Percentiles rank a stretch among this genome's conserved stretches.
phyloP scores from a whole-genome alignment of 2,888 invertebrate genomes.

The Stictocephala bisonia region DNA sequence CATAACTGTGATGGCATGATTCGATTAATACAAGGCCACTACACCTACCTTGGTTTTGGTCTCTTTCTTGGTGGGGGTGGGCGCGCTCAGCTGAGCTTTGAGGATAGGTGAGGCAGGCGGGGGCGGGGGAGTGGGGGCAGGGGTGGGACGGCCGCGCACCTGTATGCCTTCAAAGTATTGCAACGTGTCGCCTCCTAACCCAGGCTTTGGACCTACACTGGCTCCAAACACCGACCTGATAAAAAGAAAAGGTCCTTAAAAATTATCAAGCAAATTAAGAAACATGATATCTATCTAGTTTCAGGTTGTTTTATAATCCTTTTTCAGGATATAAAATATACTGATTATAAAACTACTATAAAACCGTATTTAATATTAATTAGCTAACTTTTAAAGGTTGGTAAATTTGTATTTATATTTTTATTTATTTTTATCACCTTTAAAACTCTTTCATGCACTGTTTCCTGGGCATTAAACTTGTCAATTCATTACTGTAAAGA shows the following conservation, averaged over 20 bases:
- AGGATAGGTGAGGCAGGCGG: conserved; percentile 82
- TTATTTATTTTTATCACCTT: too few species aligned
- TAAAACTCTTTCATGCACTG: too few species aligned
- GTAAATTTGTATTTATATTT: too few species aligned
- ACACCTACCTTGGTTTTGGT: conserved; percentile 53
- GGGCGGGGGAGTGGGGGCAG: conserved; percentile 43
- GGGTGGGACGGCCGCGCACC: conserved; percentile 68
- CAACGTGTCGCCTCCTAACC: conserved; percentile 54
- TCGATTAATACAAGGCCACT: too few species aligned
- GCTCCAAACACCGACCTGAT: conserved; percentile 84
- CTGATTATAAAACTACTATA: not conserved
- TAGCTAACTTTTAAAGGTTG: too few species aligned
- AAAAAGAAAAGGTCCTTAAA: conserved; percentile 47
- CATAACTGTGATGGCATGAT: too few species aligned
- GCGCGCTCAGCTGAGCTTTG: conserved; percentile 83
- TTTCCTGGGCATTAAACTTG: too few species aligned
- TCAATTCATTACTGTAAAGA: too few species aligned
- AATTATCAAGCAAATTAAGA: not conserved
- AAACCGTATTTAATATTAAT: not conserved
- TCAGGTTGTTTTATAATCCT: not conserved
- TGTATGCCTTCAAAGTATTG: conserved; percentile 76
- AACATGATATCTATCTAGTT: not conserved
- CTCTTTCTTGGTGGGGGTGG: conserved; percentile 53
- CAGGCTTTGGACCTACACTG: conserved; percentile 79
- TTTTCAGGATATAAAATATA: not conserved